Evolutionary conservation across 2,113 vertebrate species (phyloP).

Genomic region (Saccopteryx bilineata): DNA sequence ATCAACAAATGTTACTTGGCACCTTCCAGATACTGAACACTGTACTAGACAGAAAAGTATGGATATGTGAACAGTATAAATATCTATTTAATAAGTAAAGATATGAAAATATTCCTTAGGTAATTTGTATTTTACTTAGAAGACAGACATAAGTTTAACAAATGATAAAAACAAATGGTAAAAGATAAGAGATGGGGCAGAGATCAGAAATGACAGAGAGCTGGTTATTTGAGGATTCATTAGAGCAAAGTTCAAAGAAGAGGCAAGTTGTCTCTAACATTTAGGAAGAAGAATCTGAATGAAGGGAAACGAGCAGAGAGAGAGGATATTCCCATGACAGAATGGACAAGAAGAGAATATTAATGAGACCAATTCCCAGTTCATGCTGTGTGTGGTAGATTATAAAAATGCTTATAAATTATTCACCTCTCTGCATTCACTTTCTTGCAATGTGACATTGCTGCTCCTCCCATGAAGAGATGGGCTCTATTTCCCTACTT

Average conservation of each 20-base stretch:
- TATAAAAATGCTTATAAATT: constrained; percentile 63
- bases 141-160: constrained; percentile 65
- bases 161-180: constrained; percentile 10
- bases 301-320: constrained; percentile 39
- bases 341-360: constrained; percentile 55
- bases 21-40: background rate
- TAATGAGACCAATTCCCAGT: constrained; percentile 57
- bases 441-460: constrained; percentile 48
- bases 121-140: constrained; percentile 61
- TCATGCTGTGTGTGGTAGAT: constrained; percentile 51
- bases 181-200: constrained; percentile 28
- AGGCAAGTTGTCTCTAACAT: constrained; percentile 47
- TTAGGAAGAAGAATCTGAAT: constrained; percentile 66
- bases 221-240: constrained; percentile 40
- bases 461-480: constrained; percentile 18
- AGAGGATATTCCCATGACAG: constrained; percentile 54
- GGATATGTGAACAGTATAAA: background rate
- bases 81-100: constrained; percentile 54
- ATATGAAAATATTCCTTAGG: constrained; percentile 34
- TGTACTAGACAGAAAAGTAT: constrained; percentile 30
- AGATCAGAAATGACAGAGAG: constrained; percentile 38
- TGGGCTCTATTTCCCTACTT: background rate
- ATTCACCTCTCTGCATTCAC: constrained; percentile 18
- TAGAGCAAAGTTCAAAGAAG: constrained; percentile 38
- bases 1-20: constrained; percentile 15